Evolutionary conservation across 2,888 invertebrate species (phyloP), one percentile per base, ranked within the genome.

Genomic region (Zele albiditarsus): DNA sequence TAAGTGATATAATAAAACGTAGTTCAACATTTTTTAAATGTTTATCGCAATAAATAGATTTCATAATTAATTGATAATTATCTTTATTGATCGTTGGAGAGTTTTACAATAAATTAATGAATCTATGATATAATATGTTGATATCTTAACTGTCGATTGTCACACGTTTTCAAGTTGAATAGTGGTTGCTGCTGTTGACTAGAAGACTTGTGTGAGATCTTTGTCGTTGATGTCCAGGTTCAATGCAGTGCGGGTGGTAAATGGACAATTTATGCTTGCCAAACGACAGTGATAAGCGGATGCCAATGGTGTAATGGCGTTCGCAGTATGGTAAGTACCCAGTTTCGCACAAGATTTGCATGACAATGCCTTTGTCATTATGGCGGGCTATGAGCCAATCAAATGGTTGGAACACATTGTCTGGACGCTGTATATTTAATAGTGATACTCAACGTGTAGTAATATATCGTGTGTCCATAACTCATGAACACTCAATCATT

Each of bases 321-420:
- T 81, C 76, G 77, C 80, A 80, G 20, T 6, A 81, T 82, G 81
- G 81, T 84, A 82, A 82, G 83, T 83, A 82, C 76, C 73, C 62
- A 71, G 76, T 75, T 71, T 80, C 78, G 76, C 77, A 78, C 79
- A 85, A 86, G 85, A 88, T 88, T 88, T 87, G 87, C 88, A 88
- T 87, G 85, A 88, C 87, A 88, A 88, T 88, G 84, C 84, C 80
- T 79, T 28, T 82, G 83, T 87, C 87, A 86, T 88, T 87, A 88
- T 82, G 20, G 20, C 20, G 8, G 82, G 80, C 82, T 81, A 68
- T 79, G 83, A 84, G 83, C 87, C 87, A 88, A 88, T 88, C 87
- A 87, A 88, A 88, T 82, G 82, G 83, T 82, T 83, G 78, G 84
- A 84, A 84, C 82, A 85, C 83, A 82, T 83, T 85, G 86, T 86